Base-by-base conservation (phyloP, 2,797 vertebrate genomes). In the Selene dorsalis region DNA sequence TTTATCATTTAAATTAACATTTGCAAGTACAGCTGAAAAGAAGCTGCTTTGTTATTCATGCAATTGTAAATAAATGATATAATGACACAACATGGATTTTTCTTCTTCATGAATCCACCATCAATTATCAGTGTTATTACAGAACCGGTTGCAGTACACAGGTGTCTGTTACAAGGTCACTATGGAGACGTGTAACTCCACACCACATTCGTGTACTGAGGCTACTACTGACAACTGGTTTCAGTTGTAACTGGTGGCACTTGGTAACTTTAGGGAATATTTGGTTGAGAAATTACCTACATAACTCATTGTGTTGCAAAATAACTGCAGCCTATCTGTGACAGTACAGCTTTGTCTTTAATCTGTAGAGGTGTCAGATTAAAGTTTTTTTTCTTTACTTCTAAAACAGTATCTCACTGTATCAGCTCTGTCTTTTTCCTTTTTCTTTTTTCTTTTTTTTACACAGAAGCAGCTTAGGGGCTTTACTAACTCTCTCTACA, bases 391-490 rank as follows among this genome's bases (percentile, higher is more conserved):
- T 13, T 52, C 12, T 53, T 53, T 7, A 30, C 1, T 30, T 69
- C 58, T 12, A 39, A 30, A 4, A 32, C 22, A 60, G 53, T 24
- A 10, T 26, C 53, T 3, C n/a, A 53, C 8, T 58, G 1, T 48
- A 62, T 39, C 14, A 56, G n/a, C 39, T 50, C 5, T 71, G 4
- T 69, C 9, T 58, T 57, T 2, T 32, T 43, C 30, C 2, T 76
- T 82, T 50, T 32, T 35, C 7, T 35, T 50, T 32, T 35, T 6
- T 35, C 8, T 35, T 32, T 32, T 35, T 75, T 20, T 56, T 84
- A 86, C 69, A 62, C 87, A 97, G 96, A 85, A 95, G 95, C 20
- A 92, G 91, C 0, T 90, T 96, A 56, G 96, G 96, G 24, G 73
- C 86, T 10, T 82, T 89, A 69, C 91, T 97, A 95, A 68, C 16